Percentiles rank a stretch among this genome's conserved stretches.
phyloP scores from a whole-genome alignment of 2,797 vertebrate species.

The Cossypha niveicapilla region DNA sequence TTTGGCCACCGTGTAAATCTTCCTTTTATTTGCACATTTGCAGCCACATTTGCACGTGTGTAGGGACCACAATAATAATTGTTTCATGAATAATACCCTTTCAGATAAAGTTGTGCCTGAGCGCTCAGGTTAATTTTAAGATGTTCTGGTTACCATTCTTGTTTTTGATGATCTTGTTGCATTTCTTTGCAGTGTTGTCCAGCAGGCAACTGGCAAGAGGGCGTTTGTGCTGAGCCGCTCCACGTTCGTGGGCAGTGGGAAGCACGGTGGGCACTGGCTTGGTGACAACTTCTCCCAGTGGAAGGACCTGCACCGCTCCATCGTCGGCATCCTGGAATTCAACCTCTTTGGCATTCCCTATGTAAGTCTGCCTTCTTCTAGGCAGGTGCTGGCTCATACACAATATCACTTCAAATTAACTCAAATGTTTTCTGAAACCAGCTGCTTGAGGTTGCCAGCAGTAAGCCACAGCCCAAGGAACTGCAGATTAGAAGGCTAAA shows the following conservation, averaged over 20 bases:
- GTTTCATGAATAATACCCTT: neutral
- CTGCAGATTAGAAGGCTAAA: neutral
- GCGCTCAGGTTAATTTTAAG: neutral
- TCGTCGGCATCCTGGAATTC: slow-evolving; percentile 60
- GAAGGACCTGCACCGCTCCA: slow-evolving; percentile 49
- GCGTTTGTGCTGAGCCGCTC: slow-evolving; percentile 44
- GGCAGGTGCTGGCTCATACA: neutral
- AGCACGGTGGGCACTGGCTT: slow-evolving; percentile 46
- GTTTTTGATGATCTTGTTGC: neutral
- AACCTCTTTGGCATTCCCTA: slow-evolving; percentile 68
- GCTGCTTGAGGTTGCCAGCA: neutral
- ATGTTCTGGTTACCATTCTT: neutral
- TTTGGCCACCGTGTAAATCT: neutral
- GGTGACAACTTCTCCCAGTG: slow-evolving; percentile 54
- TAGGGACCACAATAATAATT: neutral
- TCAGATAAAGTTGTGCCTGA: neutral
- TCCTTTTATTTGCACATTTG: neutral
- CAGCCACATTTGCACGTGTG: neutral
- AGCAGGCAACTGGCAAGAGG: slow-evolving; percentile 45
- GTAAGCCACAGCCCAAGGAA: neutral
- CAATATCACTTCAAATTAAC: neutral
- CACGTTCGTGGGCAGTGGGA: slow-evolving; percentile 44
- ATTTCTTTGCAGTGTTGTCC: neutral
- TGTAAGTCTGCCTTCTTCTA: neutral
- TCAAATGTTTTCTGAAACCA: neutral